Percentiles rank a stretch among this genome's conserved stretches.
phyloP scores from a whole-genome alignment of 2,888 invertebrate genomes.

The Lissocephala sabroskyi region DNA sequence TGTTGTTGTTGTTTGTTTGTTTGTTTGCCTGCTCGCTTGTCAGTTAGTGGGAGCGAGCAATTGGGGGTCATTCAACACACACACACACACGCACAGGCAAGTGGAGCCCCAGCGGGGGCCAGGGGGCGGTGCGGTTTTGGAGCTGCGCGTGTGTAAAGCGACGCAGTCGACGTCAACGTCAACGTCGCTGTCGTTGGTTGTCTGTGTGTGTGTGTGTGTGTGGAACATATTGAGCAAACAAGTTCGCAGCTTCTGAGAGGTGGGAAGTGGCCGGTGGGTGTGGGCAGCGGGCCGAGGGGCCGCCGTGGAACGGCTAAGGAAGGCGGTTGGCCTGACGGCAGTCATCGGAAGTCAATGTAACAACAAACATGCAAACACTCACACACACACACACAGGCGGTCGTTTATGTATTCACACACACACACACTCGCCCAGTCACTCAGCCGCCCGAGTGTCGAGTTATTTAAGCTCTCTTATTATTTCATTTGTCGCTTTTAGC shows the following conservation, averaged over 20 bases:
- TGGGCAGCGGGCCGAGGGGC: constrained; percentile 9
- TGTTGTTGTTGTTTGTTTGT: constrained; percentile 26
- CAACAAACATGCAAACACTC: constrained; percentile 63
- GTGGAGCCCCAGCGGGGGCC: neutral
- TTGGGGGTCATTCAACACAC: constrained; percentile 11
- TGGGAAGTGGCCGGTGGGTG: constrained; percentile 18
- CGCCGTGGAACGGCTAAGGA: constrained; percentile 11
- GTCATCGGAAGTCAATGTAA: constrained; percentile 67
- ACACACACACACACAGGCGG: constrained; percentile 22
- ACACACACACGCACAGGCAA: constrained; percentile 21
- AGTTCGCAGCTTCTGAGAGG: constrained; percentile 65
- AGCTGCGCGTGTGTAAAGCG: constrained; percentile 31
- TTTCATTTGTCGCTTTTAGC: constrained; percentile 67
- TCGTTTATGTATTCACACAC: too few relatives aligned
- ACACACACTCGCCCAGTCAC: constrained; percentile 6
- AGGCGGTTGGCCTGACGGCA: constrained; percentile 30
- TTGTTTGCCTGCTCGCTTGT: constrained; percentile 32
- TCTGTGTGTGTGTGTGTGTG: constrained; percentile 37
- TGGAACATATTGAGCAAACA: constrained; percentile 69
- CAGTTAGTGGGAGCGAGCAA: constrained; percentile 46
- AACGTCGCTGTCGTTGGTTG: constrained; percentile 18
- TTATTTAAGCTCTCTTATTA: constrained; percentile 66
- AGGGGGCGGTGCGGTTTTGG: neutral
- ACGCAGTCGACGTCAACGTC: constrained; percentile 25
- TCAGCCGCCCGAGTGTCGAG: constrained; percentile 42